Evolutionary conservation across 2,113 vertebrate genomes (phyloP), one percentile per base, ranked within the genome.

Genomic region (Scatophagus argus): DNA sequence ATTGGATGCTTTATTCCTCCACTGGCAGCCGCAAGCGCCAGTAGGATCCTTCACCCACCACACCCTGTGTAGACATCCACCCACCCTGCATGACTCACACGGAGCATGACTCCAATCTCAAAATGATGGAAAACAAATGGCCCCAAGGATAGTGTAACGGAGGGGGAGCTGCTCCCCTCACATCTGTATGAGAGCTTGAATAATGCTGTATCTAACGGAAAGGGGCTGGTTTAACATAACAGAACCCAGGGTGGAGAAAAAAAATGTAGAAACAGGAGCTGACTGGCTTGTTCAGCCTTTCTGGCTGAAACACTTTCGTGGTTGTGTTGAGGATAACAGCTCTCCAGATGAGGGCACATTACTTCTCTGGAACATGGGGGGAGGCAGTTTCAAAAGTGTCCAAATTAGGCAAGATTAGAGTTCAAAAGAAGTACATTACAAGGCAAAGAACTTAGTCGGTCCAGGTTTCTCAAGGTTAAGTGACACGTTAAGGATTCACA

Each of bases 41-140:
- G 41, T 68, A 56, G 62, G 85, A 86, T 83, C 88, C 83, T 39
- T 87, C 75, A 79, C 76, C 83, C 69, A 84, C 84, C 92, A 90
- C 90, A 82, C 91, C 91, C 91, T 74, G 75, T 21, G 32, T 1
- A 88, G 77, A 88, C 83, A 92, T 86, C 81, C 85, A 88, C 87
- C 87, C 90, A 75, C 85, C 72, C 76, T 46, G 87, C 69, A 82
- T 93, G 93, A 93, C 60, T 92, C 93, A 93, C 68, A 66, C 52
- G 14, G 16, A 84, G 77, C 62, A 78, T 85, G 87, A 91, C 90
- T 90, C 25, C 67, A 88, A 89, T 90, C 84, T 82, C 56, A 41
- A 64, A 82, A 73, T 62, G 84, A 89, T 84, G 78, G 89, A 88
- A 90, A 91, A 87, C 82, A 90, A 87, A 86, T 82, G 87, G 74